These are phyloP conservation scores for Sus cebifrons DNA, from an alignment of 2,797 vertebrate genomes.

Conservation along the genomic window DNA sequence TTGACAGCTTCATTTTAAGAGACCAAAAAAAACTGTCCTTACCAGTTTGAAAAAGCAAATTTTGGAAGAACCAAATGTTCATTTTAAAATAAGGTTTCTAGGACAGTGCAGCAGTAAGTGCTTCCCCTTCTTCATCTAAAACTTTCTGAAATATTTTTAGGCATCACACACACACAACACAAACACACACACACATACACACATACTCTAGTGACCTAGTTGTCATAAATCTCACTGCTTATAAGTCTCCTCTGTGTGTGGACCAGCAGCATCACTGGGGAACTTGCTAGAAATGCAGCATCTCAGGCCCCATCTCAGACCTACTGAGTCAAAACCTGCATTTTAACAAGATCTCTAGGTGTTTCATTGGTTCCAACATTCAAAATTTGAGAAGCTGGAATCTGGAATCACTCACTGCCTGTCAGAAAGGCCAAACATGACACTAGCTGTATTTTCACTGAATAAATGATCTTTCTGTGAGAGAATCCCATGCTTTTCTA, in stretches of 20 bases:
- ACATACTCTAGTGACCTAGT: background rate
- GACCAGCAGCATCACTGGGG: background rate
- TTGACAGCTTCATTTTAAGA: background rate
- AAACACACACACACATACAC: background rate
- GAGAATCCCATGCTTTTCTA: constrained; percentile 2
- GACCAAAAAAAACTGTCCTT: background rate
- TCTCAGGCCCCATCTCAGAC: background rate
- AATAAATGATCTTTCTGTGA: background rate
- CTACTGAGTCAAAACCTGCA: background rate
- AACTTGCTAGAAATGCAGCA: background rate
- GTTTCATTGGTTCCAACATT: background rate
- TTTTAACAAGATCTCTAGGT: background rate
- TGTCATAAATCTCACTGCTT: background rate
- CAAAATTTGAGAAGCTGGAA: background rate
- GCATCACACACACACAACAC: background rate
- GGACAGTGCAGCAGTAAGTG: constrained; percentile 32
- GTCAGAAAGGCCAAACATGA: background rate
- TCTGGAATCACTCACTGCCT: background rate
- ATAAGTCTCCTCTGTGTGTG: background rate
- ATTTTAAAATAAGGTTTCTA: constrained; percentile 79
- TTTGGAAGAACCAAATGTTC: background rate
- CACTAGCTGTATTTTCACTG: background rate
- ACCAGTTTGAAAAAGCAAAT: constrained; percentile 10
- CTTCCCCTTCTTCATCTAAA: constrained; percentile 12
- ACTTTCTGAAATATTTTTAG: constrained; percentile 63